A percentile compares a stretch with the other conserved stretches of the same genome.
These are phyloP conservation scores for Tryphoninae sp. DNA, from an alignment of 2,888 invertebrate species.

Conservation along the genomic window DNA sequence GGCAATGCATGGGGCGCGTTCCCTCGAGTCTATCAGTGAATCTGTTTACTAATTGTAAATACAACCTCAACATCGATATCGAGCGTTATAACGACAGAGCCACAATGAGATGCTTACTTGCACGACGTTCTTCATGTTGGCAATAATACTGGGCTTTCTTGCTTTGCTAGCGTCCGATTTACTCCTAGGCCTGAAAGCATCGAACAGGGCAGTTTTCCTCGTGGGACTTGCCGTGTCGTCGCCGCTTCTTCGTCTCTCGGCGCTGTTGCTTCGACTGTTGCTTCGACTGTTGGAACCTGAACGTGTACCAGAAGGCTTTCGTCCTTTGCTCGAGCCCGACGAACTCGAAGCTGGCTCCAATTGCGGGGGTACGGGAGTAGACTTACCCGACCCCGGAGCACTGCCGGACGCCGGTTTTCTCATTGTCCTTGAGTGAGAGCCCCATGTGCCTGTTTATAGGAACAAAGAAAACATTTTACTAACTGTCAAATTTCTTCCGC, in stretches of 20 bases:
- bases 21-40: too few relatives aligned
- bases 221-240: slow-evolving; percentile 86
- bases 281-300: slow-evolving; percentile 81
- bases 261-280: slow-evolving; percentile 78
- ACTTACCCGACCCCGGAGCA: slow-evolving; percentile 77
- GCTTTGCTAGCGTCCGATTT: slow-evolving; percentile 88
- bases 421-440: slow-evolving; percentile 76
- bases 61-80: too few relatives aligned
- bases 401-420: slow-evolving; percentile 74
- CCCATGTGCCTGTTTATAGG: slow-evolving; percentile 76
- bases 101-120: slow-evolving; percentile 83
- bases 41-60: too few relatives aligned
- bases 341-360: slow-evolving; percentile 72
- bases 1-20: too few relatives aligned
- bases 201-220: slow-evolving; percentile 89
- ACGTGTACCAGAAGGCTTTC: slow-evolving; percentile 78
- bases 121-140: slow-evolving; percentile 92
- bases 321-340: slow-evolving; percentile 72
- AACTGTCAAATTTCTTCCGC: too few relatives aligned
- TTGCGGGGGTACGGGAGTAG: slow-evolving; percentile 77
- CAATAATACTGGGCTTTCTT: slow-evolving; percentile 88
- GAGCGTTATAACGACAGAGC: too few relatives aligned
- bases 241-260: slow-evolving; percentile 76
- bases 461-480: not conserved
- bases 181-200: slow-evolving; percentile 90